Evolutionary conservation across 2,888 invertebrate species (phyloP).

Genomic region (Hirtodrosophila confusa): DNA sequence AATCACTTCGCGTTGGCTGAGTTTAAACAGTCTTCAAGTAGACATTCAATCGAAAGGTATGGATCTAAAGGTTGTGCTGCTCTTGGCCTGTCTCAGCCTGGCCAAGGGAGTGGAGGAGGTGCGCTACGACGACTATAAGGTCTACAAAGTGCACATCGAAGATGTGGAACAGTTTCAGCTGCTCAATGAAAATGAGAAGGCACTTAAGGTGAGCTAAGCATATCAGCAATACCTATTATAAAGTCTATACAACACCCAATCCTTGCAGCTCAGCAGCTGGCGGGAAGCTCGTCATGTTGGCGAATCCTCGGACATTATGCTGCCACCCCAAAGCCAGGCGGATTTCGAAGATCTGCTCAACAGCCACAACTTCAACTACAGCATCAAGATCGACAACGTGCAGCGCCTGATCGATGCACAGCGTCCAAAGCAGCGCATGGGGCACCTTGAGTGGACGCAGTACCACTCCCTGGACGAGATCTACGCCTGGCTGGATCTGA

Average conservation of each 20-base stretch:
- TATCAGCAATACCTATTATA: too few species aligned
- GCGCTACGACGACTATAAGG: constrained; percentile 75
- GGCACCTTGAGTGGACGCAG: constrained; percentile 85
- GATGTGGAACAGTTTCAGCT: constrained; percentile 50
- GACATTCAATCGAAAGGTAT: constrained; percentile 21
- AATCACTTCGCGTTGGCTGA: not conserved
- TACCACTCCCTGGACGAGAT: constrained; percentile 87
- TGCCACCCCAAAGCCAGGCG: constrained; percentile 85
- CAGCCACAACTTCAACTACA: constrained; percentile 81
- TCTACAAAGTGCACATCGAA: constrained; percentile 68
- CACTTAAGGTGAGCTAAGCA: constrained; percentile 46
- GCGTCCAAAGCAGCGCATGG: constrained; percentile 59
- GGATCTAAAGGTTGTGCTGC: constrained; percentile 28
- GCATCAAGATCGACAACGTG: constrained; percentile 86
- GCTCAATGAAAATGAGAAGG: constrained; percentile 40
- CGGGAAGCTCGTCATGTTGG: constrained; percentile 75
- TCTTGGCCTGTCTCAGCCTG: constrained; percentile 28
- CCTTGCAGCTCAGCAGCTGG: constrained; percentile 76
- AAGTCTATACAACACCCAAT: not conserved
- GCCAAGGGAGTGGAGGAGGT: constrained; percentile 26
- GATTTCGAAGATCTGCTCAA: constrained; percentile 84
- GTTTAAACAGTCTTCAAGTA: constrained; percentile 10
- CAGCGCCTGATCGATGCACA: constrained; percentile 86
- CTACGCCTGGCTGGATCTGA: constrained; percentile 86
- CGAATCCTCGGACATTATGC: constrained; percentile 86